Base-by-base conservation (phyloP, 2,113 vertebrate genomes). In the Syrrhaptes paradoxus region DNA sequence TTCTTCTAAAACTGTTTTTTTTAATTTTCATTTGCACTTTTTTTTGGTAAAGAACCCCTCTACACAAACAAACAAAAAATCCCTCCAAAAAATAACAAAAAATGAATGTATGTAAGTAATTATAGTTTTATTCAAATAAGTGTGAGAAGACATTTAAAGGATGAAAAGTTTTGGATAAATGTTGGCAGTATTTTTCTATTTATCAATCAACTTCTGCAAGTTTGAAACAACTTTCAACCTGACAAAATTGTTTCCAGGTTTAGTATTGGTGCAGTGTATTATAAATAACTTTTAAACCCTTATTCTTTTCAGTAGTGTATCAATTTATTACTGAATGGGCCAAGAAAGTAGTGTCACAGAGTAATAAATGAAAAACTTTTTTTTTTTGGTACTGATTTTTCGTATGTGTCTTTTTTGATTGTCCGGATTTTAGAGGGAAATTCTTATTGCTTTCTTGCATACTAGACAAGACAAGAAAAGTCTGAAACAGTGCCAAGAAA, bases 401-500 rank as follows among this genome's bases (percentile, higher is more conserved):
- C 14, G 1, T 89, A 22, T n/a, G 4, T 52, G 13, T 45, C 28
- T 58, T 71, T 94, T 67, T 92, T 87, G 32, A 65, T 41, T 38
- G 72, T 93, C 73, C 93, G 41, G 17, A 28, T 82, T 79, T 96
- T 85, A 84, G 46, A 58, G 51, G 71, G 51, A 13, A 4, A 31
- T 32, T 79, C 55, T 91, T 92, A 78, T 26, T 48, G 67, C 59
- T 65, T 63, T 68, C 26, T 95, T 85, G 36, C 49, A 59, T 59
- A 34, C 3, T 32, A 34, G 6, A 17, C 10, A 93, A 75, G 45
- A 80, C 7, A 58, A 84, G 63, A 94, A 93, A 89, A 72, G 77
- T 78, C 58, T 67, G 43, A 89, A 96, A 86, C 17, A 65, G 18
- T 49, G 8, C 10, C 85, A 90, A 93, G 65, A 82, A 65, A 71